Percentiles rank a stretch among this genome's conserved stretches.
These are phyloP conservation scores for Cheiracanthium punctorium DNA, from an alignment of 2,888 invertebrate species.

Conservation along the genomic window DNA sequence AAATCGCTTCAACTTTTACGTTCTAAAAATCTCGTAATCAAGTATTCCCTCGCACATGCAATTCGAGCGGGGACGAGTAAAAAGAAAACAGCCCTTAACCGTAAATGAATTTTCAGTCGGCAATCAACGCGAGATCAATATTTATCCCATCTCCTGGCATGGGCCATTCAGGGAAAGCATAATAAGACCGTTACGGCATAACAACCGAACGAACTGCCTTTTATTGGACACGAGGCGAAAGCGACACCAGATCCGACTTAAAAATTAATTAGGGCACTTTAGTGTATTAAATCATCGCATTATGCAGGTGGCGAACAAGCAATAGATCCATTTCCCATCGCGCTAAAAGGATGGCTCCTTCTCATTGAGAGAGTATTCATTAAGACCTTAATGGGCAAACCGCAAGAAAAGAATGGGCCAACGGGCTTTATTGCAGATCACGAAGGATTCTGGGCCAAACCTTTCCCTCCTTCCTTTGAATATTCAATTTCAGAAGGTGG, in stretches of 20 bases:
- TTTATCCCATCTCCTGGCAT: not conserved
- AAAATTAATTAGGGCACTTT: slow-evolving; percentile 56
- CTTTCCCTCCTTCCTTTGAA: too few relatives aligned
- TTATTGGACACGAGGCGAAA: not conserved
- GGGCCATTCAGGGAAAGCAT: slow-evolving; percentile 5
- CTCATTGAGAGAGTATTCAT: slow-evolving; percentile 56
- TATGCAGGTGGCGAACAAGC: slow-evolving; percentile 55
- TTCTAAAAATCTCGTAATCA: too few relatives aligned
- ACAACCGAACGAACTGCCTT: not conserved
- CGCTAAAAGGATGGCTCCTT: slow-evolving; percentile 55
- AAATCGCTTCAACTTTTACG: too few relatives aligned
- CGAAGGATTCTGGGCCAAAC: not conserved
- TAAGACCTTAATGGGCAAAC: slow-evolving; percentile 55
- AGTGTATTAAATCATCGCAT: slow-evolving; percentile 50
- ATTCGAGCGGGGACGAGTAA: too few relatives aligned
- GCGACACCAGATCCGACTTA: slow-evolving; percentile 32
- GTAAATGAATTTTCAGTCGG: not conserved
- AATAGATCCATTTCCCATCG: slow-evolving; percentile 49
- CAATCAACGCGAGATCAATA: slow-evolving; percentile 8
- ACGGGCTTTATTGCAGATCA: slow-evolving; percentile 23
- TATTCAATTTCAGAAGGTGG: slow-evolving; percentile 26
- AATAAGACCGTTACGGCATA: not conserved
- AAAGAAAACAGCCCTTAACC: not conserved
- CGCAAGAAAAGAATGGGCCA: slow-evolving; percentile 44
- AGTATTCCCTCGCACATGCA: too few relatives aligned